A percentile compares a stretch with the other conserved stretches of the same genome.
Evolutionary conservation across 2,113 vertebrate genomes (phyloP).

Genomic region (Psittacus erithacus): DNA sequence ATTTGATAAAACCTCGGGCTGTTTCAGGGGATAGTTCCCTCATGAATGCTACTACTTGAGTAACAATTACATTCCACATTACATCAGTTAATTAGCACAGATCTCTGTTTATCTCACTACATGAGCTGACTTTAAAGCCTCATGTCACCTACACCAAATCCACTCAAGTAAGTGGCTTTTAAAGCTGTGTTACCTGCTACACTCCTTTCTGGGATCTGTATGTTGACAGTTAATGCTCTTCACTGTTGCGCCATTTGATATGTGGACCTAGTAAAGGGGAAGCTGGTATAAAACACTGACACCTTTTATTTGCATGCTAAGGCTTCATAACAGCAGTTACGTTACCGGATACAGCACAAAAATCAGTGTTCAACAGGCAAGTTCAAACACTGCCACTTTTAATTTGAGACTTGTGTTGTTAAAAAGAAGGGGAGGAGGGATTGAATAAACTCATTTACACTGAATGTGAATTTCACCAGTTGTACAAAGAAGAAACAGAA

Average conservation of each 20-base stretch:
- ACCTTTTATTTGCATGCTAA: background rate
- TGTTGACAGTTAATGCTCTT: background rate
- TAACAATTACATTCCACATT: background rate
- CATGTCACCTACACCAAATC: background rate
- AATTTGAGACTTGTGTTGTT: background rate
- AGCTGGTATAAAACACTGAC: background rate
- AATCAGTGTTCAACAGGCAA: background rate
- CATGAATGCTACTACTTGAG: background rate
- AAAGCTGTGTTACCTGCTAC: background rate
- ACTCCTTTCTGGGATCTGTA: background rate
- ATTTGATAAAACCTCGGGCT: background rate
- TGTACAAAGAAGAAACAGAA: background rate
- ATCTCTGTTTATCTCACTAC: background rate
- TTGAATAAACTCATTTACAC: background rate
- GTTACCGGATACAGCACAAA: rapidly evolving
- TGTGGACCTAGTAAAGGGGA: background rate
- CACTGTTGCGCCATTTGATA: background rate
- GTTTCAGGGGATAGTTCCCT: background rate
- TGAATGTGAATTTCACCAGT: background rate
- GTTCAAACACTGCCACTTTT: background rate
- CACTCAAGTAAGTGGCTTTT: background rate
- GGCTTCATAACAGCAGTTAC: rapidly evolving
- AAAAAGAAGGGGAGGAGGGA: background rate
- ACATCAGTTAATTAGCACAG: background rate
- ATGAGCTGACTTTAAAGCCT: background rate